Evolutionary conservation across 2,113 vertebrate species (phyloP), one percentile per base, ranked within the genome.

Genomic region (Heloderma charlesbogerti): DNA sequence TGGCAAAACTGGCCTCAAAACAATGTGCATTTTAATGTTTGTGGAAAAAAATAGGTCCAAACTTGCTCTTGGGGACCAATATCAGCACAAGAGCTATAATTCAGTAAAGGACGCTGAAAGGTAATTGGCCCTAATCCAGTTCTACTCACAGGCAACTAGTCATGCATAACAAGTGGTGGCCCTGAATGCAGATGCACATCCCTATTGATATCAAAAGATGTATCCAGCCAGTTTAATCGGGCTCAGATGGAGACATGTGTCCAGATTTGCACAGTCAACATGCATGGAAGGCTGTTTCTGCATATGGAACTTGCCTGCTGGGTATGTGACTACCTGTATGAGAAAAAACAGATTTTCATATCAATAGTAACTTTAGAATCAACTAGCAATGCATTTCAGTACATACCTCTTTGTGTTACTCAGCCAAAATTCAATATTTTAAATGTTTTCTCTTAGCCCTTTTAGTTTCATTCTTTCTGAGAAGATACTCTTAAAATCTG

Each of bases 341-440:
- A 93, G 80, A 96, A 95, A 92, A 82, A 93, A 92, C 91, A 96
- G 92, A 96, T 96, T 94, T 96, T 69, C 37, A 88, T 25, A 45
- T 67, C 48, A 78, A 78, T 43, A 67, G 10, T 48, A 31, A 7
- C 6, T 83, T 83, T 9, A 37, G 25, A 15, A 87, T 75, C 34
- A 34, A 75, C 48, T 22, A 75, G 37, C 51, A 67, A 6, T 22
- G 66, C 51, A 69, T 29, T 67, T 80, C 22, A 40, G 48, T 60
- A 25, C 57, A 60, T 60, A 43, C 29, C 3, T 78, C 25, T 79
- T 79, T 79, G 29, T 79, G 40, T 88, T 88, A 16, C 13, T 60
- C 71, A 87, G 34, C 57, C 40, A 79, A 88, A 22, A 43, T 79
- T 95, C 94, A 89, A 60, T 93, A 90, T 78, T 96, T 94, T 93